Evolutionary conservation across 2,113 vertebrate species (phyloP).

Genomic region (Callionymus lyra): DNA sequence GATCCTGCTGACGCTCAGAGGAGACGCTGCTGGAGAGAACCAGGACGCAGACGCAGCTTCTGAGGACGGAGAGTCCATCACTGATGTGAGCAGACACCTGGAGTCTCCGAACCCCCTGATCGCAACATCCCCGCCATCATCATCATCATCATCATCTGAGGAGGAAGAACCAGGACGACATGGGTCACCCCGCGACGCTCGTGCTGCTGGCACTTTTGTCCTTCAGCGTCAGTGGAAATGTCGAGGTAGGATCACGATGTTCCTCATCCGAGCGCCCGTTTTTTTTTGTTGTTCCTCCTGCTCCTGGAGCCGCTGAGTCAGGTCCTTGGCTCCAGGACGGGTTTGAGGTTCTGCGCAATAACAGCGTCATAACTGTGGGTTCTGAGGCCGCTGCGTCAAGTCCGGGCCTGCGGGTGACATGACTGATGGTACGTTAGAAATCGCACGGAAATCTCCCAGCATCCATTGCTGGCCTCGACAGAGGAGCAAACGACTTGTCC

Average conservation of each 20-base stretch:
- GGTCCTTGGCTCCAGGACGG: constrained; percentile 25
- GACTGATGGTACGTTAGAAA: constrained; percentile 26
- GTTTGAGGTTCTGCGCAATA: constrained; percentile 31
- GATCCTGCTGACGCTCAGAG: constrained; percentile 46
- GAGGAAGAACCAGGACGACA: constrained; percentile 30
- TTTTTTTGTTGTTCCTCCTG: not conserved
- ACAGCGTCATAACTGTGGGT: constrained; percentile 3
- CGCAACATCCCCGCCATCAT: no score
- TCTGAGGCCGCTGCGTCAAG: constrained; percentile 43
- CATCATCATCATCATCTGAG: no score
- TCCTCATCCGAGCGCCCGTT: not conserved
- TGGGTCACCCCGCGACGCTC: constrained; percentile 59
- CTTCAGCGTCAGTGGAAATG: constrained; percentile 46
- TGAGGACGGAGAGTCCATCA: constrained; percentile 37
- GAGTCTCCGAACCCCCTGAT: constrained; percentile 32
- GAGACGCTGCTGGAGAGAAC: constrained; percentile 42
- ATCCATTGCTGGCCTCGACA: no score
- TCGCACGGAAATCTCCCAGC: constrained; percentile 8
- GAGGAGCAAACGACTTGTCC: constrained; percentile 27
- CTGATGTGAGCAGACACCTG: constrained; percentile 39
- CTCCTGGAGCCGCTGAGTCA: not conserved
- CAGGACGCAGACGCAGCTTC: constrained; percentile 51
- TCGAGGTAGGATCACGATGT: constrained; percentile 54
- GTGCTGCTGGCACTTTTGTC: constrained; percentile 57
- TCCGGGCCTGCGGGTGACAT: constrained; percentile 35